Evolutionary conservation across 2,797 vertebrate genomes (phyloP), one percentile per base, ranked within the genome.

Genomic region (Falco novaeseelandiae): DNA sequence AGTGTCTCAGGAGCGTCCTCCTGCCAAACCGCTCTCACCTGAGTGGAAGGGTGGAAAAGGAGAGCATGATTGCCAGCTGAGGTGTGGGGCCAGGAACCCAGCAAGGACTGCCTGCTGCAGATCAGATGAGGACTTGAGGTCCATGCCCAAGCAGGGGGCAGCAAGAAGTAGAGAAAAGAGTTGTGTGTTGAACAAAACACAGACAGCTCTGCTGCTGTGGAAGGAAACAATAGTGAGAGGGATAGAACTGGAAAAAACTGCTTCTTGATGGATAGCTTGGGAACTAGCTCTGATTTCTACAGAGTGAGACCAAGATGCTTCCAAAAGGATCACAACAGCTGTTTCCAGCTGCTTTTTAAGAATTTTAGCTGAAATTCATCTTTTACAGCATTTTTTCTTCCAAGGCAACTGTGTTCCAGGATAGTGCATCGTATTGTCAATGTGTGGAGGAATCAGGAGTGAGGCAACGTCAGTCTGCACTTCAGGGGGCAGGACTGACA

Each of bases 391-490:
- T 42, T 29, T 74, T 70, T 81, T 62, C 14, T 58, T 61, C 22
- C 14, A 70, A 38, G 32, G 21, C 1, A 4, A 55, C 16, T 55
- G 38, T 36, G 29, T 44, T 78, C 23, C 27, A 67, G 46, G 34
- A 12, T 21, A 36, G 13, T 1, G 5, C 8, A 44, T 30, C 6
- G 4, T 21, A 32, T 48, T 80, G 44, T 9, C 1, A 1, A 4
- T 58, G 11, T 27, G 49, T 46, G 62, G 19, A 80, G 42, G 32
- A 69, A 69, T 62, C 30, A 52, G 12, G 69, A 85, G 15, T 36
- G 51, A 54, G 25, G 22, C 32, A 81, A 58, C 26, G 27, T 85
- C 52, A 48, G 34, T 44, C 27, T 81, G 26, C 2, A 0, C 54
- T 63, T 76, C 30, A 42, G 70, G 30, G 19, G 22, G 4, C 16